Evolutionary conservation across 2,888 invertebrate species (phyloP).

Genomic region (Erpobdella octoculata): DNA sequence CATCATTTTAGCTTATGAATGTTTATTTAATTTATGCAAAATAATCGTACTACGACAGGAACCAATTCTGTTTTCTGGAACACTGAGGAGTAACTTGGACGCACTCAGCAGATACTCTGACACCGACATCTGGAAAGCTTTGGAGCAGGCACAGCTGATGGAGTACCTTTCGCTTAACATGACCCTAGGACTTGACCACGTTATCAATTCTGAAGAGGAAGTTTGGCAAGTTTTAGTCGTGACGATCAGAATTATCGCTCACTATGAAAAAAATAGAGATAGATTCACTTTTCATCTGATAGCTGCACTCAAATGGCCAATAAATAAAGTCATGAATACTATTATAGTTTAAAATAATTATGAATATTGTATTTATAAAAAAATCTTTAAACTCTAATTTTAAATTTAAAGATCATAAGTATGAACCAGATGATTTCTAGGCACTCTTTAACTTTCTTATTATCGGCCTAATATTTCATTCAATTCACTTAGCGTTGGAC

Average conservation of each 20-base stretch:
- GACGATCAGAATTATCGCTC: neutral
- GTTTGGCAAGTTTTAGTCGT: constrained; percentile 17
- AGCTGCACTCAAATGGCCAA: no score
- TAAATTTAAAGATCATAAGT: neutral
- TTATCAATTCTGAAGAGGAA: constrained; percentile 23
- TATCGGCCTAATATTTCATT: neutral
- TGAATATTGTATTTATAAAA: neutral
- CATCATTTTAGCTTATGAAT: neutral
- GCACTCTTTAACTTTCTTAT: neutral
- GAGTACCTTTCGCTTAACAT: constrained; percentile 58
- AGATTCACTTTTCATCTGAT: no score
- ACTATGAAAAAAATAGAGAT: neutral
- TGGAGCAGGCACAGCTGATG: constrained; percentile 80
- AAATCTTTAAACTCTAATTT: neutral
- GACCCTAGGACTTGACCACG: constrained; percentile 14
- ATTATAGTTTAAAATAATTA: neutral
- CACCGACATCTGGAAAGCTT: constrained; percentile 73
- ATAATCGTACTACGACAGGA: no score
- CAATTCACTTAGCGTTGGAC: neutral
- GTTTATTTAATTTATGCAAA: no score
- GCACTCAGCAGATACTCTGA: constrained; percentile 54
- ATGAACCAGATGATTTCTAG: neutral
- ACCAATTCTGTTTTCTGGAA: constrained; percentile 28
- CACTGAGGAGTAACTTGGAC: constrained; percentile 27
- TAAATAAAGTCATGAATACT: no score